Evolutionary conservation across 2,113 vertebrate species (phyloP), one percentile per base, ranked within the genome.

Genomic region (Vimba vimba): DNA sequence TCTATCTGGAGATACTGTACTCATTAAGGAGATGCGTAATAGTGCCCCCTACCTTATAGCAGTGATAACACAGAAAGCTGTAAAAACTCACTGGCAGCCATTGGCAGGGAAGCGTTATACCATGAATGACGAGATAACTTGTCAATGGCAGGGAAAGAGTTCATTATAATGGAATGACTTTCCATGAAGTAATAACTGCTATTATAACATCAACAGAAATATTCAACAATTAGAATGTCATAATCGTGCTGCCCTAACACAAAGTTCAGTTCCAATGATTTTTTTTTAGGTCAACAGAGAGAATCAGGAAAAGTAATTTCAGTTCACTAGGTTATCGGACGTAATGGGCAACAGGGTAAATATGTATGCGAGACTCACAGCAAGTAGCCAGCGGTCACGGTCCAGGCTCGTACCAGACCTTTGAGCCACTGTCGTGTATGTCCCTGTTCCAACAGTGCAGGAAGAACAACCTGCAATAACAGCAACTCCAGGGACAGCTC

Each of bases 401-500:
- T 99, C 98, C 98, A 99, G 15, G 97, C 97, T 86, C 97, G 93
- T 82, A 99, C 98, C 13, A 99, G 96, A 50, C 98, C 98, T 92
- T 99, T 99, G 88, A 99, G 92, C 98, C 98, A 99, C 93, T 99
- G 98, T 2, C 98, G 95, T 0, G 98, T 99, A 92, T 99, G 98
- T 82, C 98, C 98, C 91, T 99, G 98, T 78, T 99, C 98, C 88
- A 99, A 93, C 23, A 99, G 92, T n/a, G 98, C 98, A 11, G 98
- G 98, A 89, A 99, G 94, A 82, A 99, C 98, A n/a, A 99, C 98
- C 93, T 99, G 98, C 83, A 99, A 96, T 87, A 99, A 92, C 69
- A 99, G 96, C 23, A 99, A 95, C 95, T 99, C 98, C 80, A 99
- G 91, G 69, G 98, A 99, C 89, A 99, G 94, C 92, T 99, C 98